A percentile compares a stretch with the other conserved stretches of the same genome.
Conservation (phyloP, 2,888 invertebrate genomes). For the Mythimna ferrago region DNA sequence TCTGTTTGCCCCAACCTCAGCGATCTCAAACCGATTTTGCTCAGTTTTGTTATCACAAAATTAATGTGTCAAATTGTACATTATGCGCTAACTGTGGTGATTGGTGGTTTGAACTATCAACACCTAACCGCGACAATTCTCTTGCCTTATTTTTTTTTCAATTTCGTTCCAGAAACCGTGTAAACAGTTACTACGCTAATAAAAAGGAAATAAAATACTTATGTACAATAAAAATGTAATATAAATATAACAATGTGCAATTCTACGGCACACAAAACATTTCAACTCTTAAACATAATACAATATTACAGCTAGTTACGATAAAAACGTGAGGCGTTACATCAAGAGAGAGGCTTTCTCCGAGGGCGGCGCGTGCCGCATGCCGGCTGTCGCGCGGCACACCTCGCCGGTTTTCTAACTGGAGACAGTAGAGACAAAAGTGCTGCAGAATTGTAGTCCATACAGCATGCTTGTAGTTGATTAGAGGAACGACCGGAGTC, state of each 20-base stretch:
- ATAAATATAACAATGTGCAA: constrained; percentile 1
- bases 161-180: background rate
- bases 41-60: background rate
- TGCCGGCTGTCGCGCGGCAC: constrained; percentile 10
- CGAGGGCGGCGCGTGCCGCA: background rate
- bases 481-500: too few species aligned
- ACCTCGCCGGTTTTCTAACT: constrained; percentile 19
- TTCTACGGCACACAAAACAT: constrained; percentile 1
- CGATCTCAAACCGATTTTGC: too few species aligned
- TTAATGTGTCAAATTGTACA: background rate
- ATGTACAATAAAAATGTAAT: background rate
- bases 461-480: background rate
- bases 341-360: constrained; percentile 32
- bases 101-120: background rate
- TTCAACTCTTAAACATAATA: constrained; percentile 8
- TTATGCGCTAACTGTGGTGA: background rate
- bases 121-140: background rate
- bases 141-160: background rate
- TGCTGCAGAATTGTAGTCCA: too few species aligned
- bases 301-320: constrained; percentile 13
- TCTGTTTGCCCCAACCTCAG: too few species aligned
- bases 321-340: constrained; percentile 14
- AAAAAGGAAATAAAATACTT: background rate
- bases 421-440: background rate
- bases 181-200: too few species aligned